Evolutionary conservation across 2,113 vertebrate genomes (phyloP), one percentile per base, ranked within the genome.

Genomic region (Tiliqua scincoides): DNA sequence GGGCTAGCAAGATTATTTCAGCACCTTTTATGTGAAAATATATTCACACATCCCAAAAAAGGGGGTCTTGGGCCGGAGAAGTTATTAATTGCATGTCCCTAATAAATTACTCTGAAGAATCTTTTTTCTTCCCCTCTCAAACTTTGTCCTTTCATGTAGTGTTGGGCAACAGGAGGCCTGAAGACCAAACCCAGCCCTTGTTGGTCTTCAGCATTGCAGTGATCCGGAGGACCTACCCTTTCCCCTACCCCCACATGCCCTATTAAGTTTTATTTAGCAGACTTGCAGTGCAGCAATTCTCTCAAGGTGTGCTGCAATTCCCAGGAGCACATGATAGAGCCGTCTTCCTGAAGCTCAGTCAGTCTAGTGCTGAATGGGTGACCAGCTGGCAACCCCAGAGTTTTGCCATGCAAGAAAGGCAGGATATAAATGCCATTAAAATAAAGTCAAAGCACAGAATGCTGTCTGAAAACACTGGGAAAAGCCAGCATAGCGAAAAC

Each of bases 21-120:
- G 43, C 75, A 79, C 68, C 75, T 84, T 88, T 63, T 74, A 88
- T 57, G 76, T 74, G 85, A 84, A 88, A 88, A 84, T 74, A 79
- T 73, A 83, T 88, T 80, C 76, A 65, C 70, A 61, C 85, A 74
- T 57, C 83, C 43, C 40, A 75, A 62, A 48, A 11, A 20, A 62
- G 27, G 27, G 10, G 52, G 23, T 62, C 85, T 74, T 86, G 85
- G 70, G 70, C 78, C 85, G 65, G 59, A 86, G 27, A 86, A 86
- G 68, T 81, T 63, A 63, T 61, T 81, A 86, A 74, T 35, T 86
- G 40, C 23, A 63, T 54, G 40, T 81, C 85, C 57, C 77, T 43
- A 52, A 86, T 52, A 72, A 43, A 52, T 71, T 73, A 67, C 1
- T 32, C 52, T 63, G 68, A 35, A 23, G 52, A 73, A 86, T 59